Percentiles rank a stretch among this genome's conserved stretches.
phyloP scores from a whole-genome alignment of 1,140 invertebrate genomes.

The Philopotamus ludificatus region DNA sequence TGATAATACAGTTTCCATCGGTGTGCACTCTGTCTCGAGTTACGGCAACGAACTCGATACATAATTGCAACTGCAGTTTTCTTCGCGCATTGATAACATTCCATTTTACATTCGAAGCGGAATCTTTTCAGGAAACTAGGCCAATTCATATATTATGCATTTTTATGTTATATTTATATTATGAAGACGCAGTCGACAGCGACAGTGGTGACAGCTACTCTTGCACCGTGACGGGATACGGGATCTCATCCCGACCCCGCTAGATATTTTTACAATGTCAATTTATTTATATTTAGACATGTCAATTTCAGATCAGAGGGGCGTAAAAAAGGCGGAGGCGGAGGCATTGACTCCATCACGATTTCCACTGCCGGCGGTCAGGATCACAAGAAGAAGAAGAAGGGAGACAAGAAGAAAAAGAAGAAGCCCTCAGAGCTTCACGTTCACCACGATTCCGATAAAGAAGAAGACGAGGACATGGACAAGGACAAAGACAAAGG shows the following conservation, averaged over 20 bases:
- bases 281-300: no score
- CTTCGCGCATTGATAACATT: no score
- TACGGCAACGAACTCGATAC: no score
- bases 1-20: no score
- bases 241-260: no score
- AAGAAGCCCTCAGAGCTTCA: slow-evolving; percentile 33
- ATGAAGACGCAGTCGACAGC: background rate
- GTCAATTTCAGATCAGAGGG: slow-evolving; percentile 29
- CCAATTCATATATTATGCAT: no score
- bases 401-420: slow-evolving; percentile 40
- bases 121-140: no score
- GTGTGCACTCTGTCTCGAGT: no score
- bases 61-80: no score
- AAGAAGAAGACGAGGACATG: background rate
- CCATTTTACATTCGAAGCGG: no score
- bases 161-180: no score
- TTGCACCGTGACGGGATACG: background rate
- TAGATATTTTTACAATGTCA: no score
- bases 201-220: background rate
- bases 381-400: slow-evolving; percentile 32
- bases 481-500: slow-evolving; percentile 35
- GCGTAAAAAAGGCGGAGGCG: slow-evolving; percentile 31
- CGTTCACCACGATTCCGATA: slow-evolving; percentile 25
- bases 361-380: slow-evolving; percentile 25
- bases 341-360: slow-evolving; percentile 35